Conservation (phyloP, 2,888 invertebrate genomes). For the Mythimna lalbum region DNA sequence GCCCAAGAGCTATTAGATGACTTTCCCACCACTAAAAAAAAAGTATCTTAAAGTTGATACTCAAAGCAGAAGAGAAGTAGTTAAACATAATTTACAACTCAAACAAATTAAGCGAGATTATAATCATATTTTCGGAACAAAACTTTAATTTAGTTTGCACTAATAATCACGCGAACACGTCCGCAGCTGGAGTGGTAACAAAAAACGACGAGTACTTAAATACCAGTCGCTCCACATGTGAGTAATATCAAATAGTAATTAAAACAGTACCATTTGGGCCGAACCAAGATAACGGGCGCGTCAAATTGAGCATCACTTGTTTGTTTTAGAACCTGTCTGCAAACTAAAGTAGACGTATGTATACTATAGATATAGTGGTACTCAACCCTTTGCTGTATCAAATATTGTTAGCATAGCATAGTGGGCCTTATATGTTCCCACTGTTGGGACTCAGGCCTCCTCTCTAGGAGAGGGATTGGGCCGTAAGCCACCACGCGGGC, state of each 20-base stretch:
- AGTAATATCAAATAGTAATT: slow-evolving; percentile 54
- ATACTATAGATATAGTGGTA: background rate
- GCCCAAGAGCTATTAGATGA: no score
- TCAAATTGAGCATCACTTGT: slow-evolving; percentile 34
- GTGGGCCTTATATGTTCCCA: no score
- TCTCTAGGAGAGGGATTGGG: no score
- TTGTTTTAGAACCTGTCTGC: slow-evolving; percentile 21
- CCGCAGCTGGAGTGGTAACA: slow-evolving; percentile 10
- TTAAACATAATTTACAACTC: slow-evolving; percentile 1
- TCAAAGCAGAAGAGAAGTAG: background rate
- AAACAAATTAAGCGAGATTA: slow-evolving; percentile 17
- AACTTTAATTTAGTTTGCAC: slow-evolving; percentile 47
- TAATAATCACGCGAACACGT: slow-evolving; percentile 42
- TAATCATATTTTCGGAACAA: slow-evolving; percentile 15
- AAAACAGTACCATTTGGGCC: slow-evolving; percentile 45
- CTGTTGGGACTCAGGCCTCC: no score
- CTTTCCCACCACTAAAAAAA: no score
- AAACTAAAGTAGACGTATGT: background rate
- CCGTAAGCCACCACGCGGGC: no score
- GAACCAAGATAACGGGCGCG: slow-evolving; percentile 44
- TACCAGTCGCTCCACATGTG: slow-evolving; percentile 35
- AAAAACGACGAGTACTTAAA: slow-evolving; percentile 36
- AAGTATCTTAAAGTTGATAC: background rate
- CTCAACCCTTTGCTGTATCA: no score
- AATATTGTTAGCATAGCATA: no score